A percentile compares a stretch with the other conserved stretches of the same genome.
These are phyloP conservation scores for Aplodontia rufa DNA, from an alignment of 2,113 vertebrate genomes.

Conservation along the genomic window DNA sequence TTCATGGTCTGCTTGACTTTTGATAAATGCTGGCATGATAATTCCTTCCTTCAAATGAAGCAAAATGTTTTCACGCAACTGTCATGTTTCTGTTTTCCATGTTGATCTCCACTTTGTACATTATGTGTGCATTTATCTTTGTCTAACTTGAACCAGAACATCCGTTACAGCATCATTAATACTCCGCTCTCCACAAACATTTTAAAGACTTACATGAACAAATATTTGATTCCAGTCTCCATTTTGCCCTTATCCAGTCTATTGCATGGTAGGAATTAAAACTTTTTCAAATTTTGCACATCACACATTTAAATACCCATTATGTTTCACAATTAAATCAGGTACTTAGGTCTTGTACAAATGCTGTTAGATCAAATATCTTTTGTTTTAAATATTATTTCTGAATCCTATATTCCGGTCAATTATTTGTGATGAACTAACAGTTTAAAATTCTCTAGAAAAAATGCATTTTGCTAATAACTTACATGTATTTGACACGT, in stretches of 20 bases:
- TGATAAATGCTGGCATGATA: slow-evolving; percentile 16
- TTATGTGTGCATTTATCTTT: neutral
- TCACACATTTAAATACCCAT: neutral
- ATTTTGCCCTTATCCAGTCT: neutral
- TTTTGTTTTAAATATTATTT: slow-evolving; percentile 6
- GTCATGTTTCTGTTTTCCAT: neutral
- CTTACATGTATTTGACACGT: neutral
- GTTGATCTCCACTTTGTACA: neutral
- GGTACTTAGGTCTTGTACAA: neutral
- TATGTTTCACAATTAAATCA: neutral
- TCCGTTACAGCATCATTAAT: neutral
- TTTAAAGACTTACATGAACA: neutral
- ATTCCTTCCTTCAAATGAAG: neutral
- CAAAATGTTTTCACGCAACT: neutral
- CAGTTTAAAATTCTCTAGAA: neutral
- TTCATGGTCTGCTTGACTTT: neutral
- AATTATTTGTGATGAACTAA: too few species aligned
- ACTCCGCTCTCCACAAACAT: neutral
- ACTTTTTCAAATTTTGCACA: neutral
- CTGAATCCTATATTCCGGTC: neutral
- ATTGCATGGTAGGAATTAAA: neutral
- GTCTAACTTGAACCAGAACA: neutral
- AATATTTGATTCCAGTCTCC: neutral
- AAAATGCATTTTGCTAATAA: neutral
- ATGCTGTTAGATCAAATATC: neutral